These are phyloP conservation scores for Drosophila trichaetosa DNA, from an alignment of 2,888 invertebrate species.

Conservation along the genomic window DNA sequence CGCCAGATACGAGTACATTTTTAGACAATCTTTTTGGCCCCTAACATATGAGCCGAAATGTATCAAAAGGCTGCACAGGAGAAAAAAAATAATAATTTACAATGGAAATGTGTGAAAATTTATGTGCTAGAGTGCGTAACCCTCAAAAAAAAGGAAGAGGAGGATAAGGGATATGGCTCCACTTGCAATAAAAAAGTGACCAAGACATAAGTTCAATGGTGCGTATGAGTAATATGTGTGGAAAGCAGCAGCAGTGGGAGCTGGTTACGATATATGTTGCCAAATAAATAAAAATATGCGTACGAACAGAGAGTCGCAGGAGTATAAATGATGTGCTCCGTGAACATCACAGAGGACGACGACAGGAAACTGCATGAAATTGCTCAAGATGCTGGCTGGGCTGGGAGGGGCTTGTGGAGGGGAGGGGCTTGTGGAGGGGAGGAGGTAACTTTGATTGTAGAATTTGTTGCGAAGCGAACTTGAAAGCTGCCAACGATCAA, in stretches of 20 bases:
- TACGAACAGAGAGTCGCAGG: conserved; percentile 23
- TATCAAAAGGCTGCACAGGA: conserved; percentile 53
- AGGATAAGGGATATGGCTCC: conserved; percentile 1
- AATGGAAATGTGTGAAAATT: conserved; percentile 70
- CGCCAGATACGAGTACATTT: conserved; percentile 14
- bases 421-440: too few relatives aligned
- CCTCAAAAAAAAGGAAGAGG: not conserved
- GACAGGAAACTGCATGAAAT: conserved; percentile 73
- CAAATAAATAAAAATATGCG: conserved; percentile 66
- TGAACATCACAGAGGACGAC: conserved; percentile 39
- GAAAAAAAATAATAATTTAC: conserved; percentile 66
- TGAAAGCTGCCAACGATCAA: conserved; percentile 71
- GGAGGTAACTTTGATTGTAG: not conserved
- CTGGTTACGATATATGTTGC: conserved; percentile 63
- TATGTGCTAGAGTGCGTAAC: conserved; percentile 38
- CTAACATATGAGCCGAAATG: conserved; percentile 54
- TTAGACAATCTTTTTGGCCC: conserved; percentile 23
- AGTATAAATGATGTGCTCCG: conserved; percentile 56
- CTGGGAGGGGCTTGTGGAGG: not conserved
- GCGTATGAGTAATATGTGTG: conserved; percentile 61
- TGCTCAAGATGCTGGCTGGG: conserved; percentile 38
- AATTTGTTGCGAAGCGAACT: conserved; percentile 54
- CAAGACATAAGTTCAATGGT: conserved; percentile 71
- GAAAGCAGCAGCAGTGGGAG: conserved; percentile 5
- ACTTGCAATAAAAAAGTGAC: conserved; percentile 66